Conservation (phyloP, 2,113 vertebrate genomes). For the Nycticryphes semicollaris region DNA sequence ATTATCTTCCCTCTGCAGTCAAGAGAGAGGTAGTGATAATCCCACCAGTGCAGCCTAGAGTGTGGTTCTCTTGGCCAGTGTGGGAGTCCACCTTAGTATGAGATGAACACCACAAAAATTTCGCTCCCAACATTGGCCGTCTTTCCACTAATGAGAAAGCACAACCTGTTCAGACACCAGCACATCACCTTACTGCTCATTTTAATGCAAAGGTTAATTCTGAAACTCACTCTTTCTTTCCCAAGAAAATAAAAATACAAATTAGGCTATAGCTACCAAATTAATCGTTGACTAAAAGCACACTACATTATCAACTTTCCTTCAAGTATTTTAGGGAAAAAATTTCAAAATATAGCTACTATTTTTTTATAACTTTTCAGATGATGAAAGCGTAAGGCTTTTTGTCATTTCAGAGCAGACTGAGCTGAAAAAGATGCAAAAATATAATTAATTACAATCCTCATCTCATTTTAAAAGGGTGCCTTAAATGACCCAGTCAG, state of each 20-base stretch:
- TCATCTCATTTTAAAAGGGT: not conserved
- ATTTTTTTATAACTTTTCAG: not conserved
- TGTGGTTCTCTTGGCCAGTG: accelerated
- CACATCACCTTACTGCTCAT: not conserved
- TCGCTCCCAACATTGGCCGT: not conserved
- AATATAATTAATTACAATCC: not conserved
- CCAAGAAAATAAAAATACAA: not conserved
- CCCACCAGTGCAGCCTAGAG: not conserved
- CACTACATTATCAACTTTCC: not conserved
- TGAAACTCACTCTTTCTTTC: not conserved
- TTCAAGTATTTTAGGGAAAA: not conserved
- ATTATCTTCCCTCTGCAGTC: not conserved
- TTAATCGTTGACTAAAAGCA: not conserved
- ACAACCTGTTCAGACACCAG: not conserved
- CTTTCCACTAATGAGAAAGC: not conserved
- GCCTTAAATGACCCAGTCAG: not conserved
- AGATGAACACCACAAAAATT: not conserved
- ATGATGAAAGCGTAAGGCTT: not conserved
- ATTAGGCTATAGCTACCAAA: not conserved
- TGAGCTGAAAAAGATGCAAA: not conserved
- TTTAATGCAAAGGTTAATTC: not conserved
- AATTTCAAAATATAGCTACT: not conserved
- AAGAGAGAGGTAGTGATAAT: not conserved
- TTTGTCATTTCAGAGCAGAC: not conserved
- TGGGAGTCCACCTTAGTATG: not conserved